Conservation (phyloP, 2,888 invertebrate genomes). For the Epistrophella euchroma region DNA sequence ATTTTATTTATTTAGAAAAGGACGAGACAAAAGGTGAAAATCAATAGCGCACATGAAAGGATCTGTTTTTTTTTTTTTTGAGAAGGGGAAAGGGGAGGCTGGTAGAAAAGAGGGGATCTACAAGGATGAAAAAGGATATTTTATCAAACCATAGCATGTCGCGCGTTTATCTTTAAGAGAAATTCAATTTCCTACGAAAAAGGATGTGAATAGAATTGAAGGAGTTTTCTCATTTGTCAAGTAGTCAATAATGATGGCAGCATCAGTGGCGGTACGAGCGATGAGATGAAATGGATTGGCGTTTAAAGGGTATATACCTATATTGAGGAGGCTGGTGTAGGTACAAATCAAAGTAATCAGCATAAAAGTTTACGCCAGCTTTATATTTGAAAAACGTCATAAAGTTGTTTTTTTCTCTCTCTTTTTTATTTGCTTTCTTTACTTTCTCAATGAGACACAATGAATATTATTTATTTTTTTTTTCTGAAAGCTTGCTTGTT, state of each 20-base stretch:
- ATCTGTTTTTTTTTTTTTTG: constrained; percentile 12
- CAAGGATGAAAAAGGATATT: constrained; percentile 36
- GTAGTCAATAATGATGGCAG: constrained; percentile 26
- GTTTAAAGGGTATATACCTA: neutral
- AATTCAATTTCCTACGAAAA: constrained; percentile 74
- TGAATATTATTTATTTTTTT: constrained; percentile 21
- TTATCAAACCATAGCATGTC: constrained; percentile 57
- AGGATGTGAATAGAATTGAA: constrained; percentile 73
- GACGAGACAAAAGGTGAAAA: constrained; percentile 53
- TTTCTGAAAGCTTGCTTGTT: constrained; percentile 26
- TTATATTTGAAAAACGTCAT: constrained; percentile 56
- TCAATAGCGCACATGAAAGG: constrained; percentile 58
- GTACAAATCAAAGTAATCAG: constrained; percentile 68
- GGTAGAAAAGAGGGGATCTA: neutral
- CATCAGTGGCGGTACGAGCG: too few species aligned
- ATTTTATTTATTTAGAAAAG: constrained; percentile 8
- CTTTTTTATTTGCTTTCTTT: neutral
- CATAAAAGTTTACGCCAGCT: constrained; percentile 59
- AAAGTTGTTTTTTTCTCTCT: constrained; percentile 37
- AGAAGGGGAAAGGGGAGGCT: neutral
- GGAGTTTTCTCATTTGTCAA: constrained; percentile 62
- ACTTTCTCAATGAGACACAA: constrained; percentile 31
- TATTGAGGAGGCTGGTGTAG: constrained; percentile 2
- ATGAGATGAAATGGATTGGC: constrained; percentile 18
- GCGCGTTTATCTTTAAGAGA: constrained; percentile 72